A percentile compares a stretch with the other conserved stretches of the same genome.
Evolutionary conservation across 2,888 invertebrate genomes (phyloP).

Genomic region (Oasisia sp.): DNA sequence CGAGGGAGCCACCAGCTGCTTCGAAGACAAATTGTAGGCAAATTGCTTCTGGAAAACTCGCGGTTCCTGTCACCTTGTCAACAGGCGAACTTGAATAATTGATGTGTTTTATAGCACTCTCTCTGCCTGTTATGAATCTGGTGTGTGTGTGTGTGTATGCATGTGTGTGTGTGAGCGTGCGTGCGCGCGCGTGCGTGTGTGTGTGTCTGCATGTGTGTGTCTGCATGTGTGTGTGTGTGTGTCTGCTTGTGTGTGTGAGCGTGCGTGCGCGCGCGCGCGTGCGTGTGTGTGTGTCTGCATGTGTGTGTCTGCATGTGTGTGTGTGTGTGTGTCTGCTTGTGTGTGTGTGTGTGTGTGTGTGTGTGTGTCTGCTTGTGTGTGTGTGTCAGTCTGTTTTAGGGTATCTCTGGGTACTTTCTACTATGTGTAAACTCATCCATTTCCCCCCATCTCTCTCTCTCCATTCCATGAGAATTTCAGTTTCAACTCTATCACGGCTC

Average conservation of each 20-base stretch:
- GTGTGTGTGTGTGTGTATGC: background rate
- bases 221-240: background rate
- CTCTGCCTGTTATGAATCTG: background rate
- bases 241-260: too few relatives aligned
- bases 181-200: background rate
- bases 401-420: too few relatives aligned
- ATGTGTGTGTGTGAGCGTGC: too few relatives aligned
- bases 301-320: background rate
- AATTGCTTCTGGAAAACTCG: background rate
- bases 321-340: background rate
- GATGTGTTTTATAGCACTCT: background rate
- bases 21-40: background rate
- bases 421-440: too few relatives aligned
- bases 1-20: background rate
- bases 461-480: too few relatives aligned
- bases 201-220: background rate
- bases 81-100: background rate
- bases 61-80: background rate
- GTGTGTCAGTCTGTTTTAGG: too few relatives aligned
- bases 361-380: background rate
- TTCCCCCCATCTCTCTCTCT: too few relatives aligned
- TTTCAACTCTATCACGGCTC: too few relatives aligned
- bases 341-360: background rate
- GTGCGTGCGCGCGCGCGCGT: too few relatives aligned
- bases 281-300: background rate